phyloP scores from a whole-genome alignment of 2,113 vertebrate genomes.

The Dissostichus mawsoni region DNA sequence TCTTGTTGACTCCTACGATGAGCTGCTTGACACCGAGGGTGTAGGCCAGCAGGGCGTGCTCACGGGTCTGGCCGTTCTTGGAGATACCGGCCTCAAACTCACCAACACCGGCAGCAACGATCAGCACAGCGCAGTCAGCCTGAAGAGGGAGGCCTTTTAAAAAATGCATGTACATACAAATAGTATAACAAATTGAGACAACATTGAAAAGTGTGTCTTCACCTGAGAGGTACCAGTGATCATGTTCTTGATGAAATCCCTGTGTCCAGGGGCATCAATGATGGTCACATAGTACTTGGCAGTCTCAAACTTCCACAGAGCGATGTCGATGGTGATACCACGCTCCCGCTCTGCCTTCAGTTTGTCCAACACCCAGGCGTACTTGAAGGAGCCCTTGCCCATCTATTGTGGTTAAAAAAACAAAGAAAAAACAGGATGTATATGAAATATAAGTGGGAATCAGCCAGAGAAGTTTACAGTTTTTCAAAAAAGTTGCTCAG shows the following conservation, averaged over 20 bases:
- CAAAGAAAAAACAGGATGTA: not conserved
- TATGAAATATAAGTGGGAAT: not conserved
- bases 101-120: slow-evolving; percentile 85
- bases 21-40: slow-evolving; percentile 88
- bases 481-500: too few relatives aligned
- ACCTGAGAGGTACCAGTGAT: slow-evolving; percentile 89
- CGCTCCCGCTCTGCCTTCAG: slow-evolving; percentile 88
- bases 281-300: slow-evolving; percentile 86
- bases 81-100: slow-evolving; percentile 89
- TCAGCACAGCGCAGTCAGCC: slow-evolving; percentile 87
- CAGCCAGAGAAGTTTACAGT: not conserved
- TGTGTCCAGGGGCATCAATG: slow-evolving; percentile 87
- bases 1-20: slow-evolving; percentile 87
- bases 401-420: slow-evolving; percentile 67
- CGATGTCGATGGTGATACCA: slow-evolving; percentile 88
- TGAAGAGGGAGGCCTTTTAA: slow-evolving; percentile 23
- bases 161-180: not conserved
- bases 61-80: slow-evolving; percentile 88
- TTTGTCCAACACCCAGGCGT: slow-evolving; percentile 89
- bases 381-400: slow-evolving; percentile 90
- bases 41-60: slow-evolving; percentile 86
- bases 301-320: slow-evolving; percentile 89
- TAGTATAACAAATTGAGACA: not conserved
- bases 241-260: slow-evolving; percentile 92
- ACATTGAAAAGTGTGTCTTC: not conserved